Evolutionary conservation across 2,888 invertebrate genomes (phyloP).

Genomic region (Tolmerus cingulatus): DNA sequence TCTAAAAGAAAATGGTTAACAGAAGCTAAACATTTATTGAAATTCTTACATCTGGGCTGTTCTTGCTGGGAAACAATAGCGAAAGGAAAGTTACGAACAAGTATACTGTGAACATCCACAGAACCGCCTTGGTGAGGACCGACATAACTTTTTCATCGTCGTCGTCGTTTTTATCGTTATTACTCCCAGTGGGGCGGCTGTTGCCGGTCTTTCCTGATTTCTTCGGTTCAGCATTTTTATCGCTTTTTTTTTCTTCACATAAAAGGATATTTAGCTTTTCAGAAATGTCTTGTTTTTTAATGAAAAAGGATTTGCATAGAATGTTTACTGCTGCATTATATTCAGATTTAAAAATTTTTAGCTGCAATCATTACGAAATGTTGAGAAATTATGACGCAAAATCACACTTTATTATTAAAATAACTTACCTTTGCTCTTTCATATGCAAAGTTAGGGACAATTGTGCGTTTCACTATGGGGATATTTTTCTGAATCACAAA

Average conservation of each 20-base stretch:
- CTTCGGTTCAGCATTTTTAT: not conserved
- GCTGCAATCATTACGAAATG: constrained; percentile 50
- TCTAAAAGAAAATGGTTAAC: constrained; percentile 48
- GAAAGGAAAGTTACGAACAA: constrained; percentile 78
- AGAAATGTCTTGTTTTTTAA: constrained; percentile 53
- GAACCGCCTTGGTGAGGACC: constrained; percentile 76
- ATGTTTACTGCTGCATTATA: constrained; percentile 58
- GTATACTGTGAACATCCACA: constrained; percentile 82
- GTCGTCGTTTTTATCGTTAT: constrained; percentile 66
- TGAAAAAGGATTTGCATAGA: constrained; percentile 56
- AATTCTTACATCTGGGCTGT: constrained; percentile 73
- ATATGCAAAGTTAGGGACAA: not conserved
- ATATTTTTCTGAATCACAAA: not conserved
- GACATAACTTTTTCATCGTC: constrained; percentile 77
- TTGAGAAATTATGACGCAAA: not conserved
- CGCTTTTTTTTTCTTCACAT: constrained; percentile 15
- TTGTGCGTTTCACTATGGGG: not conserved
- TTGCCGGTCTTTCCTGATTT: not conserved
- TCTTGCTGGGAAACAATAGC: constrained; percentile 73
- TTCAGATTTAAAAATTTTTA: constrained; percentile 55
- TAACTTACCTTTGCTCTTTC: not conserved
- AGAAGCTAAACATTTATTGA: not conserved
- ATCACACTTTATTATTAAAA: not conserved
- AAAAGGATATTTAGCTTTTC: constrained; percentile 53
- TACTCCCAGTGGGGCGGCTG: constrained; percentile 45